Percentiles rank a stretch among this genome's conserved stretches.
Evolutionary conservation across 1,140 invertebrate species (phyloP).

Genomic region (Gryllus bimaculatus): DNA sequence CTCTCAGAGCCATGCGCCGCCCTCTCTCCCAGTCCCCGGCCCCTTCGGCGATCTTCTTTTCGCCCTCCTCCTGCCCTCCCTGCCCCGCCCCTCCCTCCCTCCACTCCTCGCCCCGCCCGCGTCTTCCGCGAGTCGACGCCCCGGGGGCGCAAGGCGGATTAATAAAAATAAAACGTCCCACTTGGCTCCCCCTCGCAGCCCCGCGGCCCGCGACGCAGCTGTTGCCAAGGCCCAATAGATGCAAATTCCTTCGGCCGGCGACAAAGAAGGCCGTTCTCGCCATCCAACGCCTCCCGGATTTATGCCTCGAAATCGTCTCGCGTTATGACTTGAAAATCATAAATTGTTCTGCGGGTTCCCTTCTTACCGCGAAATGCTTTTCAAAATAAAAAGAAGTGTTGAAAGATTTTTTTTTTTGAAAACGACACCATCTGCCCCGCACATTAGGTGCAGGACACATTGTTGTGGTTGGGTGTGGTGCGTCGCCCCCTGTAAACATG

Average conservation of each 20-base stretch:
- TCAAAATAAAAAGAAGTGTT: background rate
- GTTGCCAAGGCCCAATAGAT: background rate
- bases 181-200: background rate
- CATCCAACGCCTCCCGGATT: background rate
- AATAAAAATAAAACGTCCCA: background rate
- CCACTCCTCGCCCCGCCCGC: no score
- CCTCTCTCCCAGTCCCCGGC: no score
- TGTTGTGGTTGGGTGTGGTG: background rate
- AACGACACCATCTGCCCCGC: background rate
- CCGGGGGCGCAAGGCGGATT: background rate
- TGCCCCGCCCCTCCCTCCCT: no score
- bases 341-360: background rate
- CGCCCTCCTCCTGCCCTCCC: background rate
- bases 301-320: background rate
- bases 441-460: background rate
- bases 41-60: background rate
- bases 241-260: background rate
- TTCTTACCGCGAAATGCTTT: background rate
- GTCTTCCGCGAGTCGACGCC: no score
- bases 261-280: background rate
- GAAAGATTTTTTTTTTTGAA: background rate
- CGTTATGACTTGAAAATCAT: conserved; percentile 5
- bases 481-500: background rate
- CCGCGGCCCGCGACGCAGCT: background rate
- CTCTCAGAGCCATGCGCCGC: no score